A percentile compares a stretch with the other conserved stretches of the same genome.
Evolutionary conservation across 2,888 invertebrate species (phyloP).

Genomic region (Meiosimyza decipiens): DNA sequence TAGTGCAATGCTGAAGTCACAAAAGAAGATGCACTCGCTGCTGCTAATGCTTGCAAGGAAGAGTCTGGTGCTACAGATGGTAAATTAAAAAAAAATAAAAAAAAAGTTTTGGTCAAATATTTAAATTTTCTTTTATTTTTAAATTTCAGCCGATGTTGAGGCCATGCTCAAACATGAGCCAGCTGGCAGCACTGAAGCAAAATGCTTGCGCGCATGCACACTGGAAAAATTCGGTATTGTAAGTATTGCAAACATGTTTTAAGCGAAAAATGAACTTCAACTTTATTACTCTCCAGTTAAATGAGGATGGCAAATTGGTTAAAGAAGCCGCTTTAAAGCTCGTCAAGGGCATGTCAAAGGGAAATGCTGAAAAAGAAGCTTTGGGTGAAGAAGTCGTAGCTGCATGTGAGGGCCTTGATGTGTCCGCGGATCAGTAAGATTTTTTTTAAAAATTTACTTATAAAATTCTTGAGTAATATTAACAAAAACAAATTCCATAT

Average conservation of each 20-base stretch:
- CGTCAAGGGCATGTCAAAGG: constrained; percentile 48
- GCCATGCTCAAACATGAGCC: constrained; percentile 54
- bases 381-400: constrained; percentile 48
- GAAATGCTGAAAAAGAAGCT: constrained; percentile 51
- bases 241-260: constrained; percentile 37
- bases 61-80: constrained; percentile 61
- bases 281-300: constrained; percentile 49
- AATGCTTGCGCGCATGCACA: constrained; percentile 62
- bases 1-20: constrained; percentile 44
- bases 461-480: background rate
- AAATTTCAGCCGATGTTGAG: constrained; percentile 56
- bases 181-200: constrained; percentile 53
- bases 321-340: constrained; percentile 53
- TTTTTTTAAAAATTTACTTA: background rate
- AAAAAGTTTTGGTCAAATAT: background rate
- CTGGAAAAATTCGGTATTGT: constrained; percentile 62
- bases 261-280: background rate
- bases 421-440: constrained; percentile 61
- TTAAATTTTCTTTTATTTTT: background rate
- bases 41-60: constrained; percentile 55
- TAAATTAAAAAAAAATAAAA: constrained; percentile 37
- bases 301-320: constrained; percentile 56
- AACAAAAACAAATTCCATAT: too few relatives aligned
- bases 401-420: constrained; percentile 52
- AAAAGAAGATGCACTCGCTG: constrained; percentile 51